Conservation (phyloP, 2,113 vertebrate species). For the Poeciliopsis retropinna region DNA sequence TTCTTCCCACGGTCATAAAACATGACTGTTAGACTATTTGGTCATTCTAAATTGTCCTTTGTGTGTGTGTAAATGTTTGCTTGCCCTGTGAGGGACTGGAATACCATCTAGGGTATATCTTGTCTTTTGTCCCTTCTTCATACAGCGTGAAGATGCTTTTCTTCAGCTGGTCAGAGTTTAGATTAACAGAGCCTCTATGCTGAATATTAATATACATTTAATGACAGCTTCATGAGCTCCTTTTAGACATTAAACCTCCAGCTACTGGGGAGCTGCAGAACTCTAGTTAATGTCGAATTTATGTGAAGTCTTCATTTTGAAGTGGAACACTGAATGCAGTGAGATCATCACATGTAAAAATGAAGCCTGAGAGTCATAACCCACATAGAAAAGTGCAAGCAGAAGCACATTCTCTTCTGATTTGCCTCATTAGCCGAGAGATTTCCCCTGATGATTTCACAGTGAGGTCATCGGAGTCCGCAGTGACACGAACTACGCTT, state of each 20-base stretch:
- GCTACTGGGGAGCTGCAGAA: neutral
- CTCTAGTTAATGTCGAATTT: neutral
- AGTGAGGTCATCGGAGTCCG: neutral
- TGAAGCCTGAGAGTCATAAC: neutral
- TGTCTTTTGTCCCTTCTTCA: too few species aligned
- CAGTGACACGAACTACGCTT: conserved; percentile 3
- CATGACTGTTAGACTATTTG: too few species aligned
- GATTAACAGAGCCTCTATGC: neutral
- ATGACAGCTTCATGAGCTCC: neutral
- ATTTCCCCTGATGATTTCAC: conserved; percentile 3
- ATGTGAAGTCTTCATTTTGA: neutral
- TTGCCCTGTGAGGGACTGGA: too few species aligned
- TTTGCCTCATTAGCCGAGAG: conserved; percentile 15
- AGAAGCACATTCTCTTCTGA: neutral
- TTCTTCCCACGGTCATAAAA: too few species aligned
- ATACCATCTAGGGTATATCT: too few species aligned
- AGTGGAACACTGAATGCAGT: neutral
- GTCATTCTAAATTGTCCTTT: too few species aligned
- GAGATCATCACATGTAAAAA: neutral
- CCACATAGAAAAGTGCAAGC: neutral
- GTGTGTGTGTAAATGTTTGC: too few species aligned
- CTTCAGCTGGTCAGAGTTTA: too few species aligned
- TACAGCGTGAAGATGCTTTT: too few species aligned
- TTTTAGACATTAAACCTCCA: neutral
- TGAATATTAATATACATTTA: neutral